phyloP scores from a whole-genome alignment of 2,888 invertebrate genomes.

The Shargacucullia verbasci region DNA sequence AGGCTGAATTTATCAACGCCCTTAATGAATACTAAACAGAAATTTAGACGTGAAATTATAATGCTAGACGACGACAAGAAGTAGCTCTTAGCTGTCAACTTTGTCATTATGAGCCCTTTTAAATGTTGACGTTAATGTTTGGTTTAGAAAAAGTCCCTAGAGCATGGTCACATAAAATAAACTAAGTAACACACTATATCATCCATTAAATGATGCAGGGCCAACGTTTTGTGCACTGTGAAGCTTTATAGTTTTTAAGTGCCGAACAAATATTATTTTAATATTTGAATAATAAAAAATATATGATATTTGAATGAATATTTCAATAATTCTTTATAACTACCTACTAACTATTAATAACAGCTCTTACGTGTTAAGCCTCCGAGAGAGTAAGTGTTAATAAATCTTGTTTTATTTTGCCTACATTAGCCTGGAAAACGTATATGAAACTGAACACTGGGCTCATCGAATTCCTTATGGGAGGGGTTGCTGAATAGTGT shows the following conservation, averaged over 20 bases:
- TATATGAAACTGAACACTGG: constrained; percentile 11
- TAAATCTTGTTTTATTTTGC: constrained; percentile 5
- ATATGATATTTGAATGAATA: too few species aligned
- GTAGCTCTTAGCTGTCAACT: constrained; percentile 11
- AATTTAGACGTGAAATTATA: constrained; percentile 47
- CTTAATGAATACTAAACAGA: constrained; percentile 55
- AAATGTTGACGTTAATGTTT: constrained; percentile 1
- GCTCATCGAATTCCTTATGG: constrained; percentile 19
- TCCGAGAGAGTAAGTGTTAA: neutral
- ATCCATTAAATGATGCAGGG: too few species aligned
- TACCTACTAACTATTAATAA: neutral
- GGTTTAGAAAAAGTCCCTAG: too few species aligned
- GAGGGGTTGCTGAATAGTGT: constrained; percentile 53
- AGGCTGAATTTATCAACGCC: constrained; percentile 64
- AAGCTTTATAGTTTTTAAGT: too few species aligned
- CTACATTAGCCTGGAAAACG: neutral
- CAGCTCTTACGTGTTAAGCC: too few species aligned
- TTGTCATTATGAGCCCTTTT: constrained; percentile 5
- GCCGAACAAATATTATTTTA: too few species aligned
- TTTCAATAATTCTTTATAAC: too few species aligned
- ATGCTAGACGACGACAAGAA: constrained; percentile 21
- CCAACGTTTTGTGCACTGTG: too few species aligned
- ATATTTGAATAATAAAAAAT: too few species aligned
- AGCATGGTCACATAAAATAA: too few species aligned
- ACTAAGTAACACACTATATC: too few species aligned